A percentile compares a stretch with the other conserved stretches of the same genome.
Evolutionary conservation across 2,113 vertebrate genomes (phyloP).

Genomic region (Pedionomus torquatus): DNA sequence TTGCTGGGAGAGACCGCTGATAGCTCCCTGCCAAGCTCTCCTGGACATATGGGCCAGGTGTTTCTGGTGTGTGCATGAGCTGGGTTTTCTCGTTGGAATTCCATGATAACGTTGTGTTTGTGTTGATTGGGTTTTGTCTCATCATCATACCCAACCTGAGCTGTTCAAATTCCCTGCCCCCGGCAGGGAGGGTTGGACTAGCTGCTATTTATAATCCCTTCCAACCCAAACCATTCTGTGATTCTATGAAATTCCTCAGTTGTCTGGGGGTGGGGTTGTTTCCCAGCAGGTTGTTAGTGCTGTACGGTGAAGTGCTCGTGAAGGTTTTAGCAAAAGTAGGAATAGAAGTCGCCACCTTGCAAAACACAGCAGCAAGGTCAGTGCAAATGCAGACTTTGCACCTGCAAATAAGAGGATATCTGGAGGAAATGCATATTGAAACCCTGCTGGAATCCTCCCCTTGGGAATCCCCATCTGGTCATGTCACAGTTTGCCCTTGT

Average conservation of each 20-base stretch:
- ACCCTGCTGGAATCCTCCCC: background rate
- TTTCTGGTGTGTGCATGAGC: slow-evolving; percentile 31
- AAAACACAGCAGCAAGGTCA: background rate
- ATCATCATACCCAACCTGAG: background rate
- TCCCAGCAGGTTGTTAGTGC: background rate
- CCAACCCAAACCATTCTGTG: background rate
- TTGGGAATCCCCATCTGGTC: background rate
- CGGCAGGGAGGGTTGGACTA: background rate
- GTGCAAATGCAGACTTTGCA: background rate
- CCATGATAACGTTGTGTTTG: slow-evolving; percentile 20
- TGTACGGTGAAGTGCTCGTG: fast-evolving
- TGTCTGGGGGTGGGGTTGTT: background rate
- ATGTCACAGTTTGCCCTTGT: background rate
- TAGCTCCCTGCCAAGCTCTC: background rate
- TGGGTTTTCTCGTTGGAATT: slow-evolving; percentile 62
- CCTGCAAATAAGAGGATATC: background rate
- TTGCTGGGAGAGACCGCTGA: background rate
- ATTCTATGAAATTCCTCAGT: background rate
- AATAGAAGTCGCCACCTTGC: background rate
- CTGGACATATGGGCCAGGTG: background rate
- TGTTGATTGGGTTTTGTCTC: slow-evolving; percentile 18
- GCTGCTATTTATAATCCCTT: background rate
- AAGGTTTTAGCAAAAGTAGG: background rate
- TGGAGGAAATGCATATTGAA: background rate
- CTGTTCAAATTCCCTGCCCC: background rate